Conservation (phyloP, 35 echinoderm and acorn worm species). For the Lytechinus pictus region DNA sequence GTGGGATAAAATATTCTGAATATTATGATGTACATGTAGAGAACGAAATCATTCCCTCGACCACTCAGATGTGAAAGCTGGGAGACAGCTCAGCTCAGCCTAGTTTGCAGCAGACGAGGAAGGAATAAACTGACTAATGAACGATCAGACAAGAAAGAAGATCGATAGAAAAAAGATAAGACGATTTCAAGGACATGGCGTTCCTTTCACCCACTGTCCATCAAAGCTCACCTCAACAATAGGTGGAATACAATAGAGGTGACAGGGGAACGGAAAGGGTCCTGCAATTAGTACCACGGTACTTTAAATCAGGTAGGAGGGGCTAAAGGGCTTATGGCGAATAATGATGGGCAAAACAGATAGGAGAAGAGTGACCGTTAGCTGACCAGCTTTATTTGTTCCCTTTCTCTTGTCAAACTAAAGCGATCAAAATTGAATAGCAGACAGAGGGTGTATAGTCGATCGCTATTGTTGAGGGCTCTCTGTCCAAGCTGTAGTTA, state of each 20-base stretch:
- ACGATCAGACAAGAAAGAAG: constrained; percentile 16
- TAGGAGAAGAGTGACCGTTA: neutral
- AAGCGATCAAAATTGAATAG: constrained; percentile 21
- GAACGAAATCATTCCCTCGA: too few relatives aligned
- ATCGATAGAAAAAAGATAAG: neutral
- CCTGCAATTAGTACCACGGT: constrained; percentile 17
- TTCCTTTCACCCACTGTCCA: neutral
- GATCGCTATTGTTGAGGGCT: neutral
- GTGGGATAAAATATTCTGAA: too few relatives aligned
- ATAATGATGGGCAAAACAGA: constrained; percentile 36
- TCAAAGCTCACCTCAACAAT: neutral
- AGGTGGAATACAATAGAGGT: neutral
- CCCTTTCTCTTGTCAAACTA: constrained; percentile 14
- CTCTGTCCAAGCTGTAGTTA: neutral
- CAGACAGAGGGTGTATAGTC: neutral
- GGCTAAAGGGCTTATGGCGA: neutral
- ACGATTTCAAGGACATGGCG: constrained; percentile 43
- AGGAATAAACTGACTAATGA: neutral
- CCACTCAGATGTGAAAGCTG: neutral
- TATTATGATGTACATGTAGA: too few relatives aligned
- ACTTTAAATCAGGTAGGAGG: constrained; percentile 37
- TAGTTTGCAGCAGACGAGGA: neutral
- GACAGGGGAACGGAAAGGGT: neutral
- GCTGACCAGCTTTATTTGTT: constrained; percentile 5
- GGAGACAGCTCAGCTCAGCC: neutral